These are phyloP conservation scores for Motacilla alba DNA, from an alignment of 2,113 vertebrate genomes.

Conservation along the genomic window DNA sequence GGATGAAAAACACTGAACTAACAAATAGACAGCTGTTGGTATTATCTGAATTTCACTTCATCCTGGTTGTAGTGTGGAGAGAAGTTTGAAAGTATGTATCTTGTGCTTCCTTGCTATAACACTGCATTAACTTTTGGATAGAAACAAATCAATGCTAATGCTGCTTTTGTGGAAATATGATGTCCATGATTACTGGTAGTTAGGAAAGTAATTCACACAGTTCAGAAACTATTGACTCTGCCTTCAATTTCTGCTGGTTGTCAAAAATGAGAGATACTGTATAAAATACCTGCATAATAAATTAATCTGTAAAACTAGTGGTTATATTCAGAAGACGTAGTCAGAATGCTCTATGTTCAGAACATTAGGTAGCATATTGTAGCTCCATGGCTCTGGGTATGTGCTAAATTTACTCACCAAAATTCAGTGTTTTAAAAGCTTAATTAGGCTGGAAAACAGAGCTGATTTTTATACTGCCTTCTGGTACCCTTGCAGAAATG, in stretches of 20 bases:
- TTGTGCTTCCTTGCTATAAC: not conserved
- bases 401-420: not conserved
- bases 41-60: not conserved
- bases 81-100: not conserved
- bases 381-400: not conserved
- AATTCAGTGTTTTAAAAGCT: constrained; percentile 2
- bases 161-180: constrained; percentile 9
- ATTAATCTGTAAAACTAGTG: not conserved
- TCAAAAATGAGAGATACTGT: not conserved
- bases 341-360: not conserved
- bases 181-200: not conserved
- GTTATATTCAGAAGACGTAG: not conserved
- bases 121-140: not conserved
- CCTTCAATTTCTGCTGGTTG: not conserved
- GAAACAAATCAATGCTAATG: not conserved
- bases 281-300: constrained; percentile 2
- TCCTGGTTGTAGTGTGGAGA: not conserved
- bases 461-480: constrained; percentile 1
- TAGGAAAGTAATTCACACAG: not conserved
- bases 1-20: not conserved
- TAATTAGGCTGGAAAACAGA: not conserved
- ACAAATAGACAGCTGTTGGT: not conserved
- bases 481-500: not conserved
- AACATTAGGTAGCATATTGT: not conserved
- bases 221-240: not conserved